Percentiles rank a stretch among this genome's conserved stretches.
Conservation (phyloP, 2,888 invertebrate species). For the Crioceris asparagi region DNA sequence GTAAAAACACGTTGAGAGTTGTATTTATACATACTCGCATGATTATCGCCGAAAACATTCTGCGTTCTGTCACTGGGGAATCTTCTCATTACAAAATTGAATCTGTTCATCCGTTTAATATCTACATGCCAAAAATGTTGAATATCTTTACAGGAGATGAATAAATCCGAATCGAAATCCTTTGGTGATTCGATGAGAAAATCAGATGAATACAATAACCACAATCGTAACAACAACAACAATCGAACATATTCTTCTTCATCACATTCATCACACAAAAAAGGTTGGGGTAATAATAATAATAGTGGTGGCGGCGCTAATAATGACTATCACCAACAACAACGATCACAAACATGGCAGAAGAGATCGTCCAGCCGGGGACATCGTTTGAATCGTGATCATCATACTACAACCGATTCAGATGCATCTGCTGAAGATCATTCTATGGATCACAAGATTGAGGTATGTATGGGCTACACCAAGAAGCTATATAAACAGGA, state of each 20-base stretch:
- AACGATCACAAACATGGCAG: slow-evolving; percentile 14
- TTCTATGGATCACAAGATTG: slow-evolving; percentile 38
- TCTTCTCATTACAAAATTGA: too few species aligned
- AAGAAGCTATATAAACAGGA: too few species aligned
- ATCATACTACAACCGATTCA: slow-evolving; percentile 55
- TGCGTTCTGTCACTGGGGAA: too few species aligned
- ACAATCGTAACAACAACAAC: too few species aligned
- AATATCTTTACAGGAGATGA: too few species aligned
- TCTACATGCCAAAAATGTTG: too few species aligned
- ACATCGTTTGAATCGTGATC: slow-evolving; percentile 27
- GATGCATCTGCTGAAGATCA: slow-evolving; percentile 63
- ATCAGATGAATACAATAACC: slow-evolving; percentile 32
- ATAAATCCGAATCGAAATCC: slow-evolving; percentile 30
- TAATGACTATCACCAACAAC: slow-evolving; percentile 22
- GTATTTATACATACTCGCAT: too few species aligned
- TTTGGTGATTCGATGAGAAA: slow-evolving; percentile 38
- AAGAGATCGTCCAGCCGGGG: slow-evolving; percentile 17
- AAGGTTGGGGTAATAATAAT: slow-evolving; percentile 19
- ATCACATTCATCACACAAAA: slow-evolving; percentile 14
- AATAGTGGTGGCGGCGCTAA: slow-evolving; percentile 23
- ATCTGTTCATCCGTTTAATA: too few species aligned
- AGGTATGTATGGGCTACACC: slow-evolving; percentile 33
- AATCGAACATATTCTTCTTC: too few species aligned
- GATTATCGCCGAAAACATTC: too few species aligned
- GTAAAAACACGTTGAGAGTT: too few species aligned